Percentiles rank a stretch among this genome's conserved stretches.
These are phyloP conservation scores for Lophotis ruficrista DNA, from an alignment of 2,113 vertebrate species.

Conservation along the genomic window DNA sequence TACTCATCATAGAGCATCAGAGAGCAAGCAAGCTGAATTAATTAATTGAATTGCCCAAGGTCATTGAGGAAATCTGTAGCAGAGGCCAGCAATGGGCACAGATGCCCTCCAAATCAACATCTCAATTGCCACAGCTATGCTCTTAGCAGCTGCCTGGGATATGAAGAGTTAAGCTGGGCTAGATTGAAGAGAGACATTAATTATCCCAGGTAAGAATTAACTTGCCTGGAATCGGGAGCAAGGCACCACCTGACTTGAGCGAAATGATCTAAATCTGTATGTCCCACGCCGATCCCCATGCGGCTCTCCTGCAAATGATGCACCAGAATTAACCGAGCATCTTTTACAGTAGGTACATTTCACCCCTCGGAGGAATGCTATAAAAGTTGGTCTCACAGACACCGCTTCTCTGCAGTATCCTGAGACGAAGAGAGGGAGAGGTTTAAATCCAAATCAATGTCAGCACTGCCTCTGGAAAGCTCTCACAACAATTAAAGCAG, in stretches of 20 bases:
- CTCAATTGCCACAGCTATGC: accelerated
- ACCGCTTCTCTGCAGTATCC: neutral
- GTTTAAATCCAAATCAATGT: slow-evolving; percentile 17
- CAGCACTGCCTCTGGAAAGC: slow-evolving; percentile 31
- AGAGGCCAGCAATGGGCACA: neutral
- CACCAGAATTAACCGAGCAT: slow-evolving; percentile 61
- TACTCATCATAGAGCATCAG: neutral
- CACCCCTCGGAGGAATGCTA: slow-evolving; percentile 40
- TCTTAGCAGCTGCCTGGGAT: accelerated
- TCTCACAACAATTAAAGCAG: slow-evolving; percentile 56
- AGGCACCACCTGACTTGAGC: neutral
- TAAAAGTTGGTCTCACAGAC: slow-evolving; percentile 7
- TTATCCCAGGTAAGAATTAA: slow-evolving; percentile 59
- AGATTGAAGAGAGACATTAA: neutral
- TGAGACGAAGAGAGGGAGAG: neutral
- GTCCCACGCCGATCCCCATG: slow-evolving; percentile 20
- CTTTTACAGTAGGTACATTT: slow-evolving; percentile 67
- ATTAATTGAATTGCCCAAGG: neutral
- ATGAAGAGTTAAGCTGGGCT: neutral
- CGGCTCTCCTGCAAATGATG: neutral
- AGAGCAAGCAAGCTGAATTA: neutral
- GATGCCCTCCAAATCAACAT: accelerated
- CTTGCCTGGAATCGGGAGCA: slow-evolving; percentile 43
- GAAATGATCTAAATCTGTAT: slow-evolving; percentile 29
- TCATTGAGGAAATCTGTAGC: neutral